Percentiles rank a stretch among this genome's conserved stretches.
Conservation (phyloP, 2,888 invertebrate genomes). For the Acleris emargana region DNA sequence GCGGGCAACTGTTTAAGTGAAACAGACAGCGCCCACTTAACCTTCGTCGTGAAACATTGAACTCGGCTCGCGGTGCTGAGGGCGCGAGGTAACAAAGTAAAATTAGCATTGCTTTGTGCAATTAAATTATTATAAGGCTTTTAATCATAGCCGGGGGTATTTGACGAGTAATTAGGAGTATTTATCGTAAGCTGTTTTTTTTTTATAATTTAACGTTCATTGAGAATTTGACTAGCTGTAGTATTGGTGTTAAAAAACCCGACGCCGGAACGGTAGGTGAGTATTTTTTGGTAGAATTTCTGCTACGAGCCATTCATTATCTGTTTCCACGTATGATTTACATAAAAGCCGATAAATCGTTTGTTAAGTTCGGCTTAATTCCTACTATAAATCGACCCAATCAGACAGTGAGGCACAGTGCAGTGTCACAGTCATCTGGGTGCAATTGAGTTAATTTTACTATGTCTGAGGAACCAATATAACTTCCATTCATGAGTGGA, state of each 20-base stretch:
- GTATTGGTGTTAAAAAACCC: no score
- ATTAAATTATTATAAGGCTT: constrained; percentile 34
- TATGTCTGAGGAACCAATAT: constrained; percentile 66
- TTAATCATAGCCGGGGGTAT: constrained; percentile 6
- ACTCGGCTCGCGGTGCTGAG: constrained; percentile 46
- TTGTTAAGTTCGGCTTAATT: constrained; percentile 15
- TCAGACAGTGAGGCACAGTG: constrained; percentile 39
- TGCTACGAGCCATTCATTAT: constrained; percentile 2
- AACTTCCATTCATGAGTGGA: constrained; percentile 60
- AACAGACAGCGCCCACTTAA: constrained; percentile 78
- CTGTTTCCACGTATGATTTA: constrained; percentile 15
- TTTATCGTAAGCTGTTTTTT: constrained; percentile 10
- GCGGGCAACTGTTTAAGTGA: constrained; percentile 70
- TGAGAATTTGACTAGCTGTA: neutral
- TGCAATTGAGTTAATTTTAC: constrained; percentile 70
- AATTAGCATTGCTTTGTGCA: constrained; percentile 35
- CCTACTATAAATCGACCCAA: constrained; percentile 18
- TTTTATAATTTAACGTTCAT: constrained; percentile 1
- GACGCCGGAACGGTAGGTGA: no score
- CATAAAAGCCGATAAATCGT: constrained; percentile 9
- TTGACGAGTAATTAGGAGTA: constrained; percentile 6
- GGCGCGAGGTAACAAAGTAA: constrained; percentile 33
- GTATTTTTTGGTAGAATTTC: neutral
- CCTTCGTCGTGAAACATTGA: constrained; percentile 73
- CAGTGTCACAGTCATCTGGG: constrained; percentile 63